A percentile compares a stretch with the other conserved stretches of the same genome.
These are phyloP conservation scores for Alloscopus bannaensis DNA, from an alignment of 2,888 invertebrate species.

Conservation along the genomic window DNA sequence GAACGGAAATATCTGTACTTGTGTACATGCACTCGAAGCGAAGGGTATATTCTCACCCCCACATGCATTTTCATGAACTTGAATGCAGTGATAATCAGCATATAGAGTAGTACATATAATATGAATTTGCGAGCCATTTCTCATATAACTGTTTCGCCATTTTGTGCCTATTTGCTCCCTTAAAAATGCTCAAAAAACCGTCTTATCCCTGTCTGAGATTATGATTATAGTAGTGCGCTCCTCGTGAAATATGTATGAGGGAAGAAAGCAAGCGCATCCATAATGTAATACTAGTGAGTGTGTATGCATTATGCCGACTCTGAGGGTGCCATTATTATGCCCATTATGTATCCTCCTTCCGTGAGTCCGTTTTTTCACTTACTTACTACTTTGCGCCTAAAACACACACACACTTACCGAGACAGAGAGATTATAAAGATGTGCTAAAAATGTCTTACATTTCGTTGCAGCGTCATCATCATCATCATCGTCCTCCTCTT, in stretches of 20 bases:
- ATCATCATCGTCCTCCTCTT: constrained; percentile 46
- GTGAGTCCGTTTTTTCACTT: too few species aligned
- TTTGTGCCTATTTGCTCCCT: constrained; percentile 35
- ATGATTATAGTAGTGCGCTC: too few species aligned
- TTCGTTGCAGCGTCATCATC: constrained; percentile 41
- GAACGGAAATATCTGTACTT: constrained; percentile 52
- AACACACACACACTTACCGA: too few species aligned
- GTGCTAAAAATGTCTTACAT: constrained; percentile 43
- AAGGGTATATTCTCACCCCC: background rate
- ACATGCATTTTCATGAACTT: constrained; percentile 60
- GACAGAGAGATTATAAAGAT: constrained; percentile 14
- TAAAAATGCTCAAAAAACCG: constrained; percentile 10
- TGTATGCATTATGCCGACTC: too few species aligned
- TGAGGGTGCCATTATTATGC: too few species aligned
- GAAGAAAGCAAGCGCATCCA: too few species aligned
- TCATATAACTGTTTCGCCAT: constrained; percentile 40
- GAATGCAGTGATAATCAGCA: constrained; percentile 53
- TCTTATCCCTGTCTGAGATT: too few species aligned
- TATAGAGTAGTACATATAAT: constrained; percentile 1
- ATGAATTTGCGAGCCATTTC: constrained; percentile 29
- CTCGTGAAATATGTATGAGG: too few species aligned
- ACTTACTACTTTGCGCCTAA: too few species aligned
- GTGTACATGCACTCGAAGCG: background rate
- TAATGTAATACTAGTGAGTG: too few species aligned
- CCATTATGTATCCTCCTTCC: too few species aligned